Base-by-base conservation (phyloP, 2,113 vertebrate species). In the Eubucco bourcierii region DNA sequence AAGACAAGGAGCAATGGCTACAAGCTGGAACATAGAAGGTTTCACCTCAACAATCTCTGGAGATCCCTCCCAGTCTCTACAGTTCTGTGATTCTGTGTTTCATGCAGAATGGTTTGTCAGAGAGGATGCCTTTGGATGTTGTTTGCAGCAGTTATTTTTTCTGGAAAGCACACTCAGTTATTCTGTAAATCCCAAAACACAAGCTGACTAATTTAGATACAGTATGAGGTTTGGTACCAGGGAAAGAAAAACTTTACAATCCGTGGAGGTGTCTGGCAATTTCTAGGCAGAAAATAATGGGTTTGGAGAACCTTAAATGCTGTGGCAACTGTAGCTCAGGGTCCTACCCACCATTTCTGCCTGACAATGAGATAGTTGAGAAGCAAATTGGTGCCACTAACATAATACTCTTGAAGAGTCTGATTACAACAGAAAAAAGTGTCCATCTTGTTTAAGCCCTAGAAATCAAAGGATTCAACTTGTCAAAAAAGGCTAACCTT, bases 271-370 rank as follows among this genome's bases (percentile, higher is more conserved):
- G 80, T 50, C 63, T 73, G 29, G 56, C 34, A 68, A 70, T 61
- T 90, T 75, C 50, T 68, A 95, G 55, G 86, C 44, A 80, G 74
- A 83, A 93, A 96, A 92, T 90, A 89, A 75, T 39, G 65, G 53
- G 39, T 86, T 90, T 74, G 64, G 39, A 80, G 44, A 81, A 77
- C 63, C 84, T 65, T 65, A 94, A 87, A 59, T 70, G 18, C 65
- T 52, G 41, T 37, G 31, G 15, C 64, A 86, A 93, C 58, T 6
- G 1, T 47, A 68, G 73, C 47, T 80, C 47, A 47, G 41, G 28
- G 56, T 61, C 15, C 50, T 81, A 44, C 46, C 63, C 44, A 86
- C 9, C 39, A 50, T 25, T 68, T 37, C 53, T 74, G 46, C 65
- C 61, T 29, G 7, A 70, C 70, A 73, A 83, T 55, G 72, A 88